Evolutionary conservation across 2,888 invertebrate genomes (phyloP).

Genomic region (Andrena marginata): DNA sequence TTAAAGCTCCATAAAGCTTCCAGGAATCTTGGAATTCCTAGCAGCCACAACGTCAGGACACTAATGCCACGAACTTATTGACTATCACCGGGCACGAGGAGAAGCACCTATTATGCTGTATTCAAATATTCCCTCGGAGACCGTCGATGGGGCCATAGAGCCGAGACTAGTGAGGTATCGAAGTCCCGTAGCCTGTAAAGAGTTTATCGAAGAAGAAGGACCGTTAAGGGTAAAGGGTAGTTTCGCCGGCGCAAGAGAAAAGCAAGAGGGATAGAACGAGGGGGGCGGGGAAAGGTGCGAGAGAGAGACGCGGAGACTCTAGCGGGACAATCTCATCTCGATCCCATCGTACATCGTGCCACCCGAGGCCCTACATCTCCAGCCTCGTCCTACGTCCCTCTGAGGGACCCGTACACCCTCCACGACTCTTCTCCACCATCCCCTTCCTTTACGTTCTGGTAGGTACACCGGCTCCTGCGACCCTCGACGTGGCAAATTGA

Average conservation of each 20-base stretch:
- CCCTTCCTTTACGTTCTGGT: conserved; percentile 72
- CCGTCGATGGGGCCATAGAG: conserved; percentile 39
- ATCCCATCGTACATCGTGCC: conserved; percentile 84
- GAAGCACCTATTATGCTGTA: conserved; percentile 37
- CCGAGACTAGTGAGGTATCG: conserved; percentile 53
- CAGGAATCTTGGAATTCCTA: neutral
- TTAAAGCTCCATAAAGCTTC: neutral
- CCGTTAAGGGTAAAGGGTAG: conserved; percentile 81
- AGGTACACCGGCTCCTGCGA: conserved; percentile 78
- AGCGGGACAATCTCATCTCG: conserved; percentile 85
- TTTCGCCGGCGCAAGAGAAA: conserved; percentile 71
- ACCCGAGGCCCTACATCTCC: conserved; percentile 83
- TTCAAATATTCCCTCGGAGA: conserved; percentile 49
- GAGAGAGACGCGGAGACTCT: conserved; percentile 64
- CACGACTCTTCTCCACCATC: conserved; percentile 53
- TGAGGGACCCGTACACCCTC: conserved; percentile 71
- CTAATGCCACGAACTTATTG: conserved; percentile 22
- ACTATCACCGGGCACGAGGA: conserved; percentile 3
- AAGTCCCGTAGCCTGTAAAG: conserved; percentile 76
- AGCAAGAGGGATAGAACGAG: conserved; percentile 46
- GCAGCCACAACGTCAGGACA: neutral
- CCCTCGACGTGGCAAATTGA: conserved; percentile 84
- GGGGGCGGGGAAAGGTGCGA: conserved; percentile 28
- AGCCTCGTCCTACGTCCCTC: conserved; percentile 74
- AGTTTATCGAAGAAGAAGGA: conserved; percentile 80